Evolutionary conservation across 2,888 invertebrate species (phyloP).

Genomic region (Drosophila cognata): DNA sequence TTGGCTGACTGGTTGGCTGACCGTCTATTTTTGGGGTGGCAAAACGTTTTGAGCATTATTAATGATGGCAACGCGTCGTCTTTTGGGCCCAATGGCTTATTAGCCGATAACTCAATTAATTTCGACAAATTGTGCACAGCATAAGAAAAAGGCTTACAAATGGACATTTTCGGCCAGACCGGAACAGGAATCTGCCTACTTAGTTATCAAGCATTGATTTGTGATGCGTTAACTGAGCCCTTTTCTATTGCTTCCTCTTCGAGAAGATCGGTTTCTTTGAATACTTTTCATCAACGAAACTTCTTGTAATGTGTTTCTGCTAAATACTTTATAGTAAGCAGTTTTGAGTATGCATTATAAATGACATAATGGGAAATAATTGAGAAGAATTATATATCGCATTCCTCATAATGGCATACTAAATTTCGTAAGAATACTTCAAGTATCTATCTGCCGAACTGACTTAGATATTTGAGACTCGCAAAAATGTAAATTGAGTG

Average conservation of each 20-base stretch:
- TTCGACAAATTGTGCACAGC: constrained; percentile 68
- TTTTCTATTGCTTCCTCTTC: neutral
- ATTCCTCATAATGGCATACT: neutral
- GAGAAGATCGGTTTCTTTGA: neutral
- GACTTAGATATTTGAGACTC: neutral
- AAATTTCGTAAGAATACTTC: neutral
- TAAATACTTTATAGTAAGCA: neutral
- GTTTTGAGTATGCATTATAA: neutral
- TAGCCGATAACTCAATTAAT: constrained; percentile 78
- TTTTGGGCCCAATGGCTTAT: constrained; percentile 61
- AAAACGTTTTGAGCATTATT: constrained; percentile 72
- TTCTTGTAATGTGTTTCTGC: neutral
- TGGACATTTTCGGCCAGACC: constrained; percentile 14
- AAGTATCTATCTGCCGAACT: neutral
- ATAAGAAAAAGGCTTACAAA: constrained; percentile 52
- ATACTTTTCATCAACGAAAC: neutral
- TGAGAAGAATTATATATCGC: neutral
- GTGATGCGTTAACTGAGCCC: neutral
- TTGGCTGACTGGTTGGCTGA: constrained; percentile 16
- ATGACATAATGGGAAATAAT: neutral
- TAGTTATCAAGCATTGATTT: neutral
- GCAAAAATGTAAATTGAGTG: constrained; percentile 1
- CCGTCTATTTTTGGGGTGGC: constrained; percentile 61
- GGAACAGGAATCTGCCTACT: constrained; percentile 12
- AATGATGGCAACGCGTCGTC: constrained; percentile 67